phyloP scores from a whole-genome alignment of 2,797 vertebrate genomes.

The Sarcophilus harrisii region DNA sequence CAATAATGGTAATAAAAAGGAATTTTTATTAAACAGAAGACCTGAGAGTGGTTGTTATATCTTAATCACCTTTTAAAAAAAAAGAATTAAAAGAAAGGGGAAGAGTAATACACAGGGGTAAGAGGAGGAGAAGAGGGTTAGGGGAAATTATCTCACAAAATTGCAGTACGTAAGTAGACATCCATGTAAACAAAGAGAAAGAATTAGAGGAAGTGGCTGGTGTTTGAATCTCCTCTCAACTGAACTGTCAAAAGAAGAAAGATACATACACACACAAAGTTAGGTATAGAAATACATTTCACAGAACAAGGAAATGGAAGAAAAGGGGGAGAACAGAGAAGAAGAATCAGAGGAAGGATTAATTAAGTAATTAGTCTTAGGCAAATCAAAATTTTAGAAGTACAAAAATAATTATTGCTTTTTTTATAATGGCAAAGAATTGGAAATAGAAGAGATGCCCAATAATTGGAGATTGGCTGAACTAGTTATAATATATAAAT shows the following conservation, averaged over 20 bases:
- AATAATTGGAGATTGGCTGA: too few relatives aligned
- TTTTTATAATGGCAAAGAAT: too few relatives aligned
- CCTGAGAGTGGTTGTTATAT: neutral
- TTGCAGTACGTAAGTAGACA: neutral
- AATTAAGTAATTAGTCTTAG: too few relatives aligned
- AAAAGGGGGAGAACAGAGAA: too few relatives aligned
- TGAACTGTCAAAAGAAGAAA: neutral
- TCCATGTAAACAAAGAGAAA: neutral
- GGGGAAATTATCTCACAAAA: neutral
- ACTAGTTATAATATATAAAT: too few relatives aligned
- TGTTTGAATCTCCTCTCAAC: neutral
- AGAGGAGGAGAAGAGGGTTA: neutral
- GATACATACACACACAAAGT: too few relatives aligned
- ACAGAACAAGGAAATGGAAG: too few relatives aligned
- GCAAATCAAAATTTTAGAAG: too few relatives aligned
- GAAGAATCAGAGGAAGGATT: too few relatives aligned
- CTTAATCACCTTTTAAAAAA: neutral
- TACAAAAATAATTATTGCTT: too few relatives aligned
- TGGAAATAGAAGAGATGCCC: too few relatives aligned
- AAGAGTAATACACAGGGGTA: neutral
- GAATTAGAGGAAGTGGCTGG: neutral
- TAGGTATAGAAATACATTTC: too few relatives aligned
- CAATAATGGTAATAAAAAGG: neutral
- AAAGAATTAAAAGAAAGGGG: neutral
- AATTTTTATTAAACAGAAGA: neutral